phyloP scores from a whole-genome alignment of 2,888 invertebrate genomes.

The Aphodius granarius region DNA sequence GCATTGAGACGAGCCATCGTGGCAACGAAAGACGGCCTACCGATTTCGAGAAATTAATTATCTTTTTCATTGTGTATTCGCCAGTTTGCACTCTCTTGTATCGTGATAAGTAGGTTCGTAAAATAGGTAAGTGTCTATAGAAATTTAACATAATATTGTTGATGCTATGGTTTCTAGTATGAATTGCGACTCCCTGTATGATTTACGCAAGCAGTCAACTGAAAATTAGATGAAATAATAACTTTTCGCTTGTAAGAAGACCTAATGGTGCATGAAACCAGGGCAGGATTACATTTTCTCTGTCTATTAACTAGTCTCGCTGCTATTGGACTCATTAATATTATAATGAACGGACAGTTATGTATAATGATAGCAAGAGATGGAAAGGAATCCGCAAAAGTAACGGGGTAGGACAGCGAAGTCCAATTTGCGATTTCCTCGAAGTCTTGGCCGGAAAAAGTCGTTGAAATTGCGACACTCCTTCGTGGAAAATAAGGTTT shows the following conservation, averaged over 20 bases:
- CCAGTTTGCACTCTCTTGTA: no score
- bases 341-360: background rate
- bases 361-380: background rate
- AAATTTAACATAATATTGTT: no score
- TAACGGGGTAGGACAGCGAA: background rate
- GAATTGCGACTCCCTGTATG: no score
- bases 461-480: background rate
- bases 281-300: background rate
- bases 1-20: no score
- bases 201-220: background rate
- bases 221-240: background rate
- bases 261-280: background rate
- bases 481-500: background rate
- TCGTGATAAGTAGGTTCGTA: no score
- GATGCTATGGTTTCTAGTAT: no score
- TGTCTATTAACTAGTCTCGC: background rate
- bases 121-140: no score
- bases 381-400: background rate
- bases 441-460: background rate
- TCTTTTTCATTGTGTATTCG: no score
- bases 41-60: no score
- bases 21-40: no score
- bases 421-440: background rate
- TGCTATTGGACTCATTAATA: background rate
- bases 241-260: background rate